These are phyloP conservation scores for Drosophila simulans DNA, from an alignment of 1,140 invertebrate species.

Conservation along the genomic window DNA sequence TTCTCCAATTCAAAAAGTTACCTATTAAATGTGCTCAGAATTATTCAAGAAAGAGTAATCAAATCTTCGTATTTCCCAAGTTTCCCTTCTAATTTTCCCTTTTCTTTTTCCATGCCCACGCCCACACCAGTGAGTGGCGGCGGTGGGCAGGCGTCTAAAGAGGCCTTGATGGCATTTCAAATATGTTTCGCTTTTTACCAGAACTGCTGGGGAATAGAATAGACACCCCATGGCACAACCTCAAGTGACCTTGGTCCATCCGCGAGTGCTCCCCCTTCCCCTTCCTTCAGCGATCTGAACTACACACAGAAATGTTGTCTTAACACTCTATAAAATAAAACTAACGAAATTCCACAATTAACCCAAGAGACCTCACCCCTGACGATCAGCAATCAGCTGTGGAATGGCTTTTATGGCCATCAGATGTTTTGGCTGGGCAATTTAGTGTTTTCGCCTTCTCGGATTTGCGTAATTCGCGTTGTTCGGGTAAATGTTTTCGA, in stretches of 20 bases:
- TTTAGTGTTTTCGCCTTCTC: constrained; percentile 45
- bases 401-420: constrained; percentile 42
- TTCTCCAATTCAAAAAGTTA: too few species aligned
- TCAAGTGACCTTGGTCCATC: constrained; percentile 61
- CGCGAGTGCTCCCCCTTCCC: not conserved
- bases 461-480: constrained; percentile 58
- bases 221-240: constrained; percentile 48
- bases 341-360: constrained; percentile 55
- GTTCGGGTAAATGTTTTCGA: constrained; percentile 22
- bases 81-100: constrained; percentile 7
- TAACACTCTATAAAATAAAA: constrained; percentile 49
- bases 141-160: constrained; percentile 1
- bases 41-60: constrained; percentile 3
- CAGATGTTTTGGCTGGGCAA: constrained; percentile 28
- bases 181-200: constrained; percentile 24
- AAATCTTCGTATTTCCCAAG: not conserved
- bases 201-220: constrained; percentile 17
- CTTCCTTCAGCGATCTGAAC: not conserved
- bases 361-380: constrained; percentile 29
- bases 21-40: too few species aligned
- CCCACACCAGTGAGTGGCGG: constrained; percentile 25
- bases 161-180: constrained; percentile 33
- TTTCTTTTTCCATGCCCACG: constrained; percentile 30
- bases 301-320: constrained; percentile 22
- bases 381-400: constrained; percentile 25